phyloP scores from a whole-genome alignment of 2,797 vertebrate species.

The Coluber constrictor region DNA sequence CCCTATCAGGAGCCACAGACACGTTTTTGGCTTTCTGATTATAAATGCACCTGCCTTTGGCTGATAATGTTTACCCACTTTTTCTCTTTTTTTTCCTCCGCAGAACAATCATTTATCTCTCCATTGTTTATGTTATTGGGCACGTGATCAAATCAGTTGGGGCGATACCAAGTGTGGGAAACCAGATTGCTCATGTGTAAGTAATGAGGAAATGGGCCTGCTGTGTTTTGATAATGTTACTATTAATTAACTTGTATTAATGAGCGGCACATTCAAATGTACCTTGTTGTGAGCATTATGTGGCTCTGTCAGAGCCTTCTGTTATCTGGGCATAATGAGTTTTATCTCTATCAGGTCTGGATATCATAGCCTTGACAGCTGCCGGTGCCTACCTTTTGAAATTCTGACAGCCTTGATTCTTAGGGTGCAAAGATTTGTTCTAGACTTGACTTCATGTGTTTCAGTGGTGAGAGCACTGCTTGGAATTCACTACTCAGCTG shows the following conservation, averaged over 20 bases:
- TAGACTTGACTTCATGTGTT: neutral
- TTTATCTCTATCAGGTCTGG: neutral
- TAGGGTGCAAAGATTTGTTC: neutral
- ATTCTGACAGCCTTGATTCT: neutral
- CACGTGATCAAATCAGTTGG: slow-evolving; percentile 92
- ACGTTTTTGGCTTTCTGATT: neutral
- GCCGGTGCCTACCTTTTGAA: neutral
- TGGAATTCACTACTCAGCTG: neutral
- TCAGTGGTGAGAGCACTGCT: neutral
- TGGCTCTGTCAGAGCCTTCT: neutral
- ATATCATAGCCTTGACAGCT: neutral
- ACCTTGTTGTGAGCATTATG: neutral
- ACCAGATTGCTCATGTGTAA: slow-evolving; percentile 83
- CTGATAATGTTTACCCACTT: slow-evolving; percentile 49
- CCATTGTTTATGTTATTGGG: slow-evolving; percentile 89
- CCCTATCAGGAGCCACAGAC: neutral
- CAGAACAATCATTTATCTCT: slow-evolving; percentile 97
- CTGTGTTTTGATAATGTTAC: slow-evolving; percentile 20
- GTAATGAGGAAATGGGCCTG: slow-evolving; percentile 57
- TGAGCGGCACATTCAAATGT: neutral
- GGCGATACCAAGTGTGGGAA: slow-evolving; percentile 86
- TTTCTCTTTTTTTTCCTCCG: slow-evolving; percentile 41
- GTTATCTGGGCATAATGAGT: neutral
- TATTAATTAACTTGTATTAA: slow-evolving; percentile 27
- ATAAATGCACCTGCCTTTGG: slow-evolving; percentile 10